Base-by-base conservation (phyloP, 2,888 invertebrate genomes). In the Melipona beecheii region DNA sequence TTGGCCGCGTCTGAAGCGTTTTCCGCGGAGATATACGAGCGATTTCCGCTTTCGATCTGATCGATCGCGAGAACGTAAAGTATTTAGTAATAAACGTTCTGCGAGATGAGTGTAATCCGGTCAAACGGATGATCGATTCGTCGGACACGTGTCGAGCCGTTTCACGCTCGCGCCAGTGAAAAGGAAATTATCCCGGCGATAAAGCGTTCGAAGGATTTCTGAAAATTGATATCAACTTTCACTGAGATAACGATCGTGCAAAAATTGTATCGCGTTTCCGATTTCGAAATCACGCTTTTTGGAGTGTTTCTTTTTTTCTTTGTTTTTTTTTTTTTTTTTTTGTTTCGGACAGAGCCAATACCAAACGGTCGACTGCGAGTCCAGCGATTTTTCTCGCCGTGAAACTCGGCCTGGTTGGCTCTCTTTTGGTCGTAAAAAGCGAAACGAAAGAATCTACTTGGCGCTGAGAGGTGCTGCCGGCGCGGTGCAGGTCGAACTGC, bases 391-490 rank as follows among this genome's bases (percentile, higher is more conserved):
- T 81, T 85, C 81, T 78, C 56, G 11, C 36, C 58, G 19, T 31
- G n/a, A 19, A 43, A 31, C 21, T 15, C 21, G 49, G 15, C 54
- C 69, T 27, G 52, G 52, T 13, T 43, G 43, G 43, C 43, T 50
- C 64, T 27, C 54, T 66, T 75, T 43, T 60, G 73, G 87, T 88
- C 87, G 87, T 88, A 91, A 91, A 92, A 91, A 88, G 89, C 87
- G 86, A 90, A 88, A 89, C 86, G 90, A 91, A 92, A 91, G 90
- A 92, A 91, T 92, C 91, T 89, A 86, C 90, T 90, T 89, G 90
- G 86, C 86, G n/a, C n/a, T n/a, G 90, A 90, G 89, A 75, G 77
- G 43, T 50, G 78, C 50, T 69, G 78, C 75, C 70, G 70, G 27
- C n/a, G 58, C 31, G 62, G 72, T 65, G 83, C 73, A 74, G 78